A percentile compares a stretch with the other conserved stretches of the same genome.
These are phyloP conservation scores for Olivierus martensii DNA, from an alignment of 1,140 invertebrate genomes.

Conservation along the genomic window DNA sequence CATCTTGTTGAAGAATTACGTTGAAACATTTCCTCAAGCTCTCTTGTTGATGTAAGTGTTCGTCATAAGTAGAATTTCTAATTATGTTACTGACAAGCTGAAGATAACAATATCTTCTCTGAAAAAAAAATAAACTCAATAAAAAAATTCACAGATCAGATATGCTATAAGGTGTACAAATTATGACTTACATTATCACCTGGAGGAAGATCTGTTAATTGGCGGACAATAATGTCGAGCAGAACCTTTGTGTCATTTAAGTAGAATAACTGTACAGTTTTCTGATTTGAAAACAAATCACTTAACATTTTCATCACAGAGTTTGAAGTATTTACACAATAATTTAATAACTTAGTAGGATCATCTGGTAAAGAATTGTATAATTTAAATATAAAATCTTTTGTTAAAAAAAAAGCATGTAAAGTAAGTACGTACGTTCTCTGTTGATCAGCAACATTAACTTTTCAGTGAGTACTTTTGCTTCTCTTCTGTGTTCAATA, in stretches of 20 bases:
- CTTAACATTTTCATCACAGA: slow-evolving; percentile 75
- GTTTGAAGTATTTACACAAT: slow-evolving; percentile 52
- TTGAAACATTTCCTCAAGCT: too few relatives aligned
- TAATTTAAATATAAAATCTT: neutral
- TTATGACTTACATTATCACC: slow-evolving; percentile 54
- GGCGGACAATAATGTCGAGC: slow-evolving; percentile 76
- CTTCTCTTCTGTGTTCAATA: slow-evolving; percentile 49
- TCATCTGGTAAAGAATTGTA: slow-evolving; percentile 47
- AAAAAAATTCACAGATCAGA: too few relatives aligned
- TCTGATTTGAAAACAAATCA: slow-evolving; percentile 59
- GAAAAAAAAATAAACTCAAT: too few relatives aligned
- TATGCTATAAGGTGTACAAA: too few relatives aligned
- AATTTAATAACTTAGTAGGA: slow-evolving; percentile 64
- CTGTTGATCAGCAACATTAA: slow-evolving; percentile 63
- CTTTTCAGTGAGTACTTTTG: slow-evolving; percentile 80
- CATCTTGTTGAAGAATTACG: too few relatives aligned
- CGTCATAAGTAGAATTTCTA: too few relatives aligned
- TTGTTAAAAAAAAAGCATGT: neutral
- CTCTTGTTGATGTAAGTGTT: too few relatives aligned
- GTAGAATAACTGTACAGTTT: slow-evolving; percentile 71
- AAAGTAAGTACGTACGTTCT: slow-evolving; percentile 48
- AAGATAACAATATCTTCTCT: too few relatives aligned
- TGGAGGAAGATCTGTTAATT: slow-evolving; percentile 69
- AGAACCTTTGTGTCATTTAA: slow-evolving; percentile 86
- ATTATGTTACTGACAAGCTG: too few relatives aligned